These are phyloP conservation scores for Chrysotoxum bicinctum DNA, from an alignment of 2,888 invertebrate genomes.

Conservation along the genomic window DNA sequence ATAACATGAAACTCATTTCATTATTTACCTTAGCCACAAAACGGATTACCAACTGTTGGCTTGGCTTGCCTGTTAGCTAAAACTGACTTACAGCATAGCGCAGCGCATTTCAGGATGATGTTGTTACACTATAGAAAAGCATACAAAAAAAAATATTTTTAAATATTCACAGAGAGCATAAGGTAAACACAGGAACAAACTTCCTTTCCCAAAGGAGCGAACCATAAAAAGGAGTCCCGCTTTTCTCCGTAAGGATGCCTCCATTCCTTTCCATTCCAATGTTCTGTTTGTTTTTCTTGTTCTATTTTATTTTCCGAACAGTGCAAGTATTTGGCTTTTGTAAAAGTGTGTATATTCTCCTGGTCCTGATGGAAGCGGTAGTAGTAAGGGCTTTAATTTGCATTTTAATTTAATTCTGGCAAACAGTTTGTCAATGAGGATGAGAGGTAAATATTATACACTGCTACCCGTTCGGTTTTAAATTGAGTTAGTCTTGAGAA, in stretches of 20 bases:
- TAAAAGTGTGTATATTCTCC: slow-evolving; percentile 25
- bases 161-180: slow-evolving; percentile 72
- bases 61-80: slow-evolving; percentile 33
- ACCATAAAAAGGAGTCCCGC: slow-evolving; percentile 28
- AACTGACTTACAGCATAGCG: slow-evolving; percentile 1
- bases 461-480: slow-evolving; percentile 11
- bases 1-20: slow-evolving; percentile 73
- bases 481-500: slow-evolving; percentile 26
- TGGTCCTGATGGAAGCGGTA: not conserved
- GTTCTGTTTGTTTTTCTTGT: slow-evolving; percentile 58
- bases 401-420: slow-evolving; percentile 69
- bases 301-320: slow-evolving; percentile 49
- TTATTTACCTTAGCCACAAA: slow-evolving; percentile 72
- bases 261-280: slow-evolving; percentile 41
- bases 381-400: slow-evolving; percentile 65
- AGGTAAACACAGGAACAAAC: slow-evolving; percentile 72
- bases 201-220: slow-evolving; percentile 56
- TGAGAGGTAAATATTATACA: slow-evolving; percentile 9
- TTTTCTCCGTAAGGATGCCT: slow-evolving; percentile 29
- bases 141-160: slow-evolving; percentile 48
- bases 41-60: slow-evolving; percentile 72
- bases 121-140: slow-evolving; percentile 25
- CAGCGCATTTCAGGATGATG: slow-evolving; percentile 27
- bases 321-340: slow-evolving; percentile 56
- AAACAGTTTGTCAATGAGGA: slow-evolving; percentile 43